These are phyloP conservation scores for Ammodramus savannarum DNA, from an alignment of 2,113 vertebrate species.

Conservation along the genomic window DNA sequence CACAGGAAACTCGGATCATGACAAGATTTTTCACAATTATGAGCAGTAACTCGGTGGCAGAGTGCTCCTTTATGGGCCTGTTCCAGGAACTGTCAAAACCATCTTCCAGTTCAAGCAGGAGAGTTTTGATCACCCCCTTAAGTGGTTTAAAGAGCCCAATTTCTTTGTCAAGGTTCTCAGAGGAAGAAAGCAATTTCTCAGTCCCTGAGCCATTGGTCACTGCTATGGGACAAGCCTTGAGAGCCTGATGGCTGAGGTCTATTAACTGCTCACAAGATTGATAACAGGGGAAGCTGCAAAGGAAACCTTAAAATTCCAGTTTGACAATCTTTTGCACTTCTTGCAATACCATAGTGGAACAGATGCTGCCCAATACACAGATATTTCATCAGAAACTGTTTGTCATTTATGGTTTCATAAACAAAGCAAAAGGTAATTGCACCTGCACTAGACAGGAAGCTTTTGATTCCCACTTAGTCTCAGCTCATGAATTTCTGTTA, in stretches of 20 bases:
- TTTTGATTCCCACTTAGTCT: background rate
- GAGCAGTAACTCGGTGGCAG: background rate
- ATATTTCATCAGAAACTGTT: background rate
- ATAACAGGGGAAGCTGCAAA: slow-evolving; percentile 24
- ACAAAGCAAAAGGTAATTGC: background rate
- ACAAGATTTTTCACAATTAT: slow-evolving; percentile 21
- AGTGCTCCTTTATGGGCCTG: slow-evolving; percentile 35
- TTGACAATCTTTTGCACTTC: slow-evolving; percentile 22
- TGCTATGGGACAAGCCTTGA: slow-evolving; percentile 62
- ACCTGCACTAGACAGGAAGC: background rate
- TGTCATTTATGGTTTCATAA: background rate
- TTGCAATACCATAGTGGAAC: background rate
- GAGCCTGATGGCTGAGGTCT: slow-evolving; percentile 47
- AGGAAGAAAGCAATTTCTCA: slow-evolving; percentile 55
- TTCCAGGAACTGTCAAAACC: slow-evolving; percentile 29
- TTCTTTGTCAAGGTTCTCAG: slow-evolving; percentile 70
- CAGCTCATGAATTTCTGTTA: background rate
- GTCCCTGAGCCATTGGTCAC: slow-evolving; percentile 41
- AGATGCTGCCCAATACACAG: background rate
- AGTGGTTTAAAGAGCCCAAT: slow-evolving; percentile 65
- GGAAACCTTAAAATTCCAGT: slow-evolving; percentile 27
- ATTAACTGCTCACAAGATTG: slow-evolving; percentile 65
- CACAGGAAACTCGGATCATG: background rate
- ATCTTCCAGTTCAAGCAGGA: slow-evolving; percentile 18
- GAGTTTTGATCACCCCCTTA: slow-evolving; percentile 49